phyloP scores from a whole-genome alignment of 2,797 vertebrate species.

The Phoxinus dragarum region DNA sequence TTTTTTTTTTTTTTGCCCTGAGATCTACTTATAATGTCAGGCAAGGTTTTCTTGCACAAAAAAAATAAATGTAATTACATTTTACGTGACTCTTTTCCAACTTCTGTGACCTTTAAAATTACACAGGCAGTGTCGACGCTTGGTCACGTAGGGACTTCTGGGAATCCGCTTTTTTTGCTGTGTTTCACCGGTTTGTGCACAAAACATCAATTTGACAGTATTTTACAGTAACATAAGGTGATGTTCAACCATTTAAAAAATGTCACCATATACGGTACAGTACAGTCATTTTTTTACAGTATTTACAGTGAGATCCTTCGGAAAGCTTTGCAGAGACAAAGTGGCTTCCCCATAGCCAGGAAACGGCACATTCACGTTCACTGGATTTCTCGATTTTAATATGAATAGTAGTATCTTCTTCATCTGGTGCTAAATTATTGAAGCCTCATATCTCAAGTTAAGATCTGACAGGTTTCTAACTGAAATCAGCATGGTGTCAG shows the following conservation, averaged over 20 bases:
- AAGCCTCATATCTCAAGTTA: not conserved
- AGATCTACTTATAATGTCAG: not conserved
- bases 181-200: not conserved
- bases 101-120: not conserved
- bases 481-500: not conserved
- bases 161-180: not conserved
- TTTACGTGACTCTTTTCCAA: not conserved
- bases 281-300: not conserved
- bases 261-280: not conserved
- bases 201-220: not conserved
- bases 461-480: not conserved
- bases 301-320: not conserved
- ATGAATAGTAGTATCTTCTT: not conserved
- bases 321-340: not conserved
- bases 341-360: not conserved
- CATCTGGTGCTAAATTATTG: not conserved
- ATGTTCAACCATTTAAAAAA: not conserved
- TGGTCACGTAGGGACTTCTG: not conserved
- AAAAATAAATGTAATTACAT: not conserved
- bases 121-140: not conserved
- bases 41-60: not conserved
- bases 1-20: not conserved
- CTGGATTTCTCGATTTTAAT: not conserved
- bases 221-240: not conserved
- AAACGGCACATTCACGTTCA: constrained; percentile 1